Evolutionary conservation across 2,113 vertebrate genomes (phyloP).

Genomic region (Mobula birostris): DNA sequence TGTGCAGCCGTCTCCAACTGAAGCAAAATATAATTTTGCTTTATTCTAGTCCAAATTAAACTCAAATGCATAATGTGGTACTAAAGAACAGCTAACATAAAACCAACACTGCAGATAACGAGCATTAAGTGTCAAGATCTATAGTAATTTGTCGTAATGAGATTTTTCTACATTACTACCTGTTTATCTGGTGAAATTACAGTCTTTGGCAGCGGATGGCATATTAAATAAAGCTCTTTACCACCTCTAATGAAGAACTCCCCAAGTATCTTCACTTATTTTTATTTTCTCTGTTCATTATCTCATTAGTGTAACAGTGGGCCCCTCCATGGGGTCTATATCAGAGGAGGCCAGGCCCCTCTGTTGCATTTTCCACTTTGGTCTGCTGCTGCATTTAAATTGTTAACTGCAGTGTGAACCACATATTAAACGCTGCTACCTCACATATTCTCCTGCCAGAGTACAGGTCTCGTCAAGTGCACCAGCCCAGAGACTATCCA

Average conservation of each 20-base stretch:
- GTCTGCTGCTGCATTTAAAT: background rate
- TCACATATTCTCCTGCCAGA: background rate
- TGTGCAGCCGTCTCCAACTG: background rate
- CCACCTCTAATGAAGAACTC: background rate
- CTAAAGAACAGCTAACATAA: background rate
- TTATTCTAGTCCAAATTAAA: background rate
- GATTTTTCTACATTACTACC: background rate
- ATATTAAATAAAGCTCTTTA: conserved; percentile 17
- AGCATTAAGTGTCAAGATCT: background rate
- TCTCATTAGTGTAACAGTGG: background rate
- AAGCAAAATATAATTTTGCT: conserved; percentile 1
- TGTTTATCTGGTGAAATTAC: background rate
- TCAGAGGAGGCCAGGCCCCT: background rate
- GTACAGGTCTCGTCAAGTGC: background rate
- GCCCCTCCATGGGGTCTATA: background rate
- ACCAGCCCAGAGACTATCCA: background rate
- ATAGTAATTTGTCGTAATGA: conserved; percentile 15
- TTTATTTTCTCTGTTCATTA: background rate
- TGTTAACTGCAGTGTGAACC: background rate
- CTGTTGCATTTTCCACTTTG: background rate
- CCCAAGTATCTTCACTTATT: background rate
- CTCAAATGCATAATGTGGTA: background rate
- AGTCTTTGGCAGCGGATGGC: background rate
- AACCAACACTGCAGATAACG: background rate
- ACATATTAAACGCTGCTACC: too few relatives aligned